These are phyloP conservation scores for Hipparchia sbordonii DNA, from an alignment of 2,888 invertebrate genomes.

Conservation along the genomic window DNA sequence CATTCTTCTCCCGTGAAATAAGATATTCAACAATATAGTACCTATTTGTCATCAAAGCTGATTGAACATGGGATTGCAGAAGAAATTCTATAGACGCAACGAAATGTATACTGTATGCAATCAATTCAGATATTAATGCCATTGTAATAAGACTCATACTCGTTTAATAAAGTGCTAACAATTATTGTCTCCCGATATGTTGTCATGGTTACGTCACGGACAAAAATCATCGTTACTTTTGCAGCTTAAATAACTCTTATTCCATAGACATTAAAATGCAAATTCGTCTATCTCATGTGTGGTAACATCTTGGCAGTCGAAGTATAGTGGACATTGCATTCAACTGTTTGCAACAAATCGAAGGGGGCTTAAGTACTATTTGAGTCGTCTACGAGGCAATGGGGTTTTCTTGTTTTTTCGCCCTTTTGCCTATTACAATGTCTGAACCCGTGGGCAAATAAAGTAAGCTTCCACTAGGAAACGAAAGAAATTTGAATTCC, in stretches of 20 bases:
- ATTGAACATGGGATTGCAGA: slow-evolving; percentile 36
- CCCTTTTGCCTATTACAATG: slow-evolving; percentile 16
- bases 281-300: slow-evolving; percentile 40
- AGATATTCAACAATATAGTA: slow-evolving; percentile 33
- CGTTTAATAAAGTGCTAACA: slow-evolving; percentile 39
- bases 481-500: not conserved
- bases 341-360: slow-evolving; percentile 76
- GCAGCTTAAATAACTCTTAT: slow-evolving; percentile 39
- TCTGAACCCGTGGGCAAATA: slow-evolving; percentile 17
- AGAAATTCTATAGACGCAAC: slow-evolving; percentile 28
- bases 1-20: slow-evolving; percentile 23
- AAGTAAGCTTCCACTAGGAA: not conserved
- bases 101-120: slow-evolving; percentile 22
- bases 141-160: slow-evolving; percentile 39
- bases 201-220: slow-evolving; percentile 73
- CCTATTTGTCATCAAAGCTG: slow-evolving; percentile 36
- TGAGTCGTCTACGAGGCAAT: slow-evolving; percentile 68
- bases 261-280: slow-evolving; percentile 32
- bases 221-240: slow-evolving; percentile 44
- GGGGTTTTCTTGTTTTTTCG: slow-evolving; percentile 33
- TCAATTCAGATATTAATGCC: slow-evolving; percentile 16
- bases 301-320: slow-evolving; percentile 54
- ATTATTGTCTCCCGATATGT: slow-evolving; percentile 60
- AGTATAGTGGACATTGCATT: slow-evolving; percentile 69
- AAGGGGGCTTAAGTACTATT: slow-evolving; percentile 75